Base-by-base conservation (phyloP, 2,797 vertebrate species). In the Premnoplex brunnescens region DNA sequence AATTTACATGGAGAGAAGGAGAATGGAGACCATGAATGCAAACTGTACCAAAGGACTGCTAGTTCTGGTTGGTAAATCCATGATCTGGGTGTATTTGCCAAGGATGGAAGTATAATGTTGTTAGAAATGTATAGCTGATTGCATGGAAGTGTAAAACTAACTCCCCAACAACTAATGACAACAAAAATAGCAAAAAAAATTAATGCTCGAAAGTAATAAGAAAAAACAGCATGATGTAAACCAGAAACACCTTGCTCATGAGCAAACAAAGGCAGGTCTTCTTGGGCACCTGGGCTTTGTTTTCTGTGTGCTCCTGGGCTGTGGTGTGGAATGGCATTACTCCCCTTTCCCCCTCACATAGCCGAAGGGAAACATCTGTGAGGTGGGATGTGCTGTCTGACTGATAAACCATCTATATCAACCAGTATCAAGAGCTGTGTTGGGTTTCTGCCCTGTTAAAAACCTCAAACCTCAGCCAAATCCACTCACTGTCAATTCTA, bases 291-390 rank as follows among this genome's bases (percentile, higher is more conserved):
- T 71, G 46, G 37, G 48, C 37, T 18, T 63, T 34, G 2, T 56
- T 92, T 58, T 82, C 10, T 10, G 1, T 32, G 52, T 4, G 5
- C n/a, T 80, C 9, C 32, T 3, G 6, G 24, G 16, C 23, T 55
- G 10, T 13, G 20, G 13, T 2, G 2, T 66, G 28, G 60, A 36
- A 21, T 0, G 1, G 20, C 2, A 1, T 71, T 51, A 6, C 10
- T 75, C 13, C 23, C 4, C 8, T 34, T 80, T 19, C 20, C 20
- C 4, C 11, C 9, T 26, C 0, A 2, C 12, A 2, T 4, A 51
- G 52, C 46, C 2, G 1, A 32, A 55, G 83, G 14, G 41, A 79
- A 91, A 28, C 23, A 37, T 66, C 36, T 69, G 27, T 3, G 5
- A 56, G 19, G 17, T 7, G 9, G 32, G 18, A 6, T 59, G 32